A percentile compares a stretch with the other conserved stretches of the same genome.
Conservation (phyloP, 1,140 invertebrate species). For the Akabosia matsudoensis region DNA sequence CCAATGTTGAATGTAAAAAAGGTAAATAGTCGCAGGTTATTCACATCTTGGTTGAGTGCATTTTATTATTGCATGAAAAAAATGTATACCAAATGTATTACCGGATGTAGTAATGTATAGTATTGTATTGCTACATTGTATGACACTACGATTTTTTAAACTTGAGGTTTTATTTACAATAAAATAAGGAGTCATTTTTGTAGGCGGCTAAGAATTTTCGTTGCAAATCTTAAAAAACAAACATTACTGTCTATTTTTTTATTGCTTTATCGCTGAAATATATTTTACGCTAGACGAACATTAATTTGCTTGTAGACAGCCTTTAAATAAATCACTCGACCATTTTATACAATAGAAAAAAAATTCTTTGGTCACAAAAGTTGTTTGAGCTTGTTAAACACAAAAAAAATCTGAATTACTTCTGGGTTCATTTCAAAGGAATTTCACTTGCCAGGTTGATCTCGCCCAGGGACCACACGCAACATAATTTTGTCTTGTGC, state of each 20-base stretch:
- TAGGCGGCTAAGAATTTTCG: not conserved
- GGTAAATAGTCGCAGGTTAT: too few species aligned
- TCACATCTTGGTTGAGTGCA: slow-evolving; percentile 9
- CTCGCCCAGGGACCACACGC: not conserved
- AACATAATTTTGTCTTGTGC: not conserved
- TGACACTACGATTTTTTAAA: too few species aligned
- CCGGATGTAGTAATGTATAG: too few species aligned
- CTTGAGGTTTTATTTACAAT: not conserved
- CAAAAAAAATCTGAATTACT: slow-evolving; percentile 4
- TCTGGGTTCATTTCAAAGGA: not conserved
- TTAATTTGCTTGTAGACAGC: not conserved
- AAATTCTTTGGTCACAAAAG: not conserved
- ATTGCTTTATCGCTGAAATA: not conserved
- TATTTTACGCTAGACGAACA: slow-evolving; percentile 1
- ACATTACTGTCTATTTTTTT: not conserved
- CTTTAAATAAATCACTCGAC: not conserved
- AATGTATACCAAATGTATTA: too few species aligned
- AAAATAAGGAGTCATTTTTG: not conserved
- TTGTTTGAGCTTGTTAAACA: not conserved
- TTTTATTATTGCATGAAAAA: too few species aligned
- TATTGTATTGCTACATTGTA: too few species aligned
- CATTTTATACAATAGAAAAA: not conserved
- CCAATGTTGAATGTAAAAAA: not conserved
- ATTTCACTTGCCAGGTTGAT: slow-evolving; percentile 5
- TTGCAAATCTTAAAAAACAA: not conserved